Percentiles rank a stretch among this genome's conserved stretches.
Evolutionary conservation across 1,140 invertebrate genomes (phyloP).

Genomic region (Ctenoplectra terminalis): DNA sequence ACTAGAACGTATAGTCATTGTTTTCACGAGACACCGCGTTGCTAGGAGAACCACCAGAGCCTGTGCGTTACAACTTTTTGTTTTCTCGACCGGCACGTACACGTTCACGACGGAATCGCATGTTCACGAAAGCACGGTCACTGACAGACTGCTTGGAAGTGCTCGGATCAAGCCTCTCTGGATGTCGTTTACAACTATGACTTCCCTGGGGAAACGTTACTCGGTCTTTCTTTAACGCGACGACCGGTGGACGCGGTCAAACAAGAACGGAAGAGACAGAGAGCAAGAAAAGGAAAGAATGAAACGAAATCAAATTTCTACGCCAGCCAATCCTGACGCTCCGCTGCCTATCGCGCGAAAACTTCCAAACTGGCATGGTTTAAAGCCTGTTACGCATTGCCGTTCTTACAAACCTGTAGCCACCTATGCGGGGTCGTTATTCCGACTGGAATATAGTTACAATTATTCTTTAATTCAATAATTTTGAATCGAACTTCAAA

Average conservation of each 20-base stretch:
- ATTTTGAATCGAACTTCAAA: no score
- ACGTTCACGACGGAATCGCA: neutral
- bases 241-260: conserved; percentile 12
- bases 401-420: neutral
- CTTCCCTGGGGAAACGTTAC: conserved; percentile 61
- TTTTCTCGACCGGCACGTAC: conserved; percentile 11
- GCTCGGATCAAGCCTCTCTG: conserved; percentile 14
- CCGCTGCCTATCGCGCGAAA: neutral
- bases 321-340: conserved; percentile 42
- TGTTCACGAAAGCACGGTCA: conserved; percentile 45
- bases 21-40: conserved; percentile 27
- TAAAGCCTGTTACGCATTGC: neutral
- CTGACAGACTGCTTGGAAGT: conserved; percentile 42
- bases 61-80: neutral
- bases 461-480: neutral
- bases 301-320: conserved; percentile 55
- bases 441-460: neutral
- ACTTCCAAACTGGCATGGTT: conserved; percentile 3
- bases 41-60: conserved; percentile 12
- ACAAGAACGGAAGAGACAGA: conserved; percentile 16
- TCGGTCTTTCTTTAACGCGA: conserved; percentile 17
- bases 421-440: neutral
- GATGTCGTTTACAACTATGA: conserved; percentile 23
- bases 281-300: conserved; percentile 26
- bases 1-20: conserved; percentile 24